These are phyloP conservation scores for Aegotheles bennettii DNA, from an alignment of 2,113 vertebrate genomes.

Conservation along the genomic window DNA sequence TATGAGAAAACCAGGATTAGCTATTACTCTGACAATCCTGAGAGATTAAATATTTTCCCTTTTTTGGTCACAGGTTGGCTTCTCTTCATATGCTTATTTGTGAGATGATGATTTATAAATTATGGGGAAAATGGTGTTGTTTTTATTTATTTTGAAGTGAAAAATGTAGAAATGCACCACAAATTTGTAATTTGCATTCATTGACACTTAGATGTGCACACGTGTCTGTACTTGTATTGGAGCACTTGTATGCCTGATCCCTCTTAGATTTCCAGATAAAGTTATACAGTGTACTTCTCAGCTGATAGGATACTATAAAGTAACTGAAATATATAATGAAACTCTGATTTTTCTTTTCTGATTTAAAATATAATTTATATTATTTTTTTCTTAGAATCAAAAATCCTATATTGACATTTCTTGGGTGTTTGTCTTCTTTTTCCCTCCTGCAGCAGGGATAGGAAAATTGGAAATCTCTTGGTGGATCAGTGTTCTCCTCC, in stretches of 20 bases:
- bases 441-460: neutral
- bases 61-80: neutral
- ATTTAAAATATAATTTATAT: neutral
- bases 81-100: neutral
- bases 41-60: neutral
- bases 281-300: neutral
- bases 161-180: neutral
- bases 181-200: neutral
- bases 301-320: neutral
- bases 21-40: neutral
- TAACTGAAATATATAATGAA: neutral
- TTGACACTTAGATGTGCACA: neutral
- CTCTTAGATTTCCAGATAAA: neutral
- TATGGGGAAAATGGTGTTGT: neutral
- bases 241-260: neutral
- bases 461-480: neutral
- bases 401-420: neutral
- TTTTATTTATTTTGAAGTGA: neutral
- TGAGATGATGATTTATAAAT: neutral
- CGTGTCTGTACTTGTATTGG: neutral
- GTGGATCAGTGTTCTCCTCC: neutral
- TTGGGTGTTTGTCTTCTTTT: neutral
- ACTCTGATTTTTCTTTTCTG: neutral
- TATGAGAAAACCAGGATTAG: neutral
- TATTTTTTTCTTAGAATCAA: neutral